Base-by-base conservation (phyloP, 2,888 invertebrate species). In the Junonia oenone region DNA sequence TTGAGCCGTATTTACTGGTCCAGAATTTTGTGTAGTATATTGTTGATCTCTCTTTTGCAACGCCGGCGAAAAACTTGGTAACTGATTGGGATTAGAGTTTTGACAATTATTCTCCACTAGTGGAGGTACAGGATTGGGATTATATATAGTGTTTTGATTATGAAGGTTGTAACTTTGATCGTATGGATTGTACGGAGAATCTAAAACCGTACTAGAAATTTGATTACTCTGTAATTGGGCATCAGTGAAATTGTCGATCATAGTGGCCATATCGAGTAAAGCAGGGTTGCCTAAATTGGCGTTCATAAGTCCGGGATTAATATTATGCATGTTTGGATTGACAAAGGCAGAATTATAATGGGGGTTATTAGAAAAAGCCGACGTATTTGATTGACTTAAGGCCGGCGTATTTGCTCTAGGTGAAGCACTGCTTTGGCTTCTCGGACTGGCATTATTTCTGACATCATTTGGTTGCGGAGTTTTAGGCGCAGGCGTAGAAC, bases 211-310 rank as follows among this genome's bases (percentile, higher is more conserved):
- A 71, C 96, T 96, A 35, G 96, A 95, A 63, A 96, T 95, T 81
- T 96, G 96, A 72, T 95, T 95, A 73, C 95, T 96, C 80, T 96
- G 96, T 29, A 96, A 81, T 72, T 96, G 95, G 14, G 94, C 93
- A 70, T 95, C 94, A 31, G 93, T 93, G 81, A 95, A 94, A 66
- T 93, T 94, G 63, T 95, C 95, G 61, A 95, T 93, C 94, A 95
- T 94, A 5, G 94, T 91, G 33, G 94, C 93, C 94, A 94, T 94
- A 68, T 95, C 94, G 65, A 94, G 81, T 11, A 94, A 85, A 27
- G 93, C 93, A 31, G 93, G 91, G 65, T 91, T 91, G 19, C 89
- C 79, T 33, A 90, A 63, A 62, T 87, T 89, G 0, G 89, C 80
- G 56, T 92, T 83, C 55, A 92, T 91, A 3, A 92, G 74, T 50